Base-by-base conservation (phyloP, 1,140 invertebrate genomes). In the Adelges cooleyi region DNA sequence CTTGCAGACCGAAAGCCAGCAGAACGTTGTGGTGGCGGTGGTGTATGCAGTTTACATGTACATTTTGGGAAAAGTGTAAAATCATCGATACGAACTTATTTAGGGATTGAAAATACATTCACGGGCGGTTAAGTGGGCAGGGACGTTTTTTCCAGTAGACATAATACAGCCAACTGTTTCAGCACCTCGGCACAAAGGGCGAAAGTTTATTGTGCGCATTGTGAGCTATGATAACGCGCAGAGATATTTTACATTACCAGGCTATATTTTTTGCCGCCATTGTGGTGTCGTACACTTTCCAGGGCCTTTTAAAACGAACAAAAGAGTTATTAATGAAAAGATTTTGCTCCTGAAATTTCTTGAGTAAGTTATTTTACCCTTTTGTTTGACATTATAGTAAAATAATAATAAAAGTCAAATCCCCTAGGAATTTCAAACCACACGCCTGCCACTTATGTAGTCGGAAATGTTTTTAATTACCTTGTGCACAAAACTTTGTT, bases 381-480 rank as follows among this genome's bases (percentile, higher is more conserved):
- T 50, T 50, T 50, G 25, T 50, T 50, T 50, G 27, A 29, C 25
- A 50, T 17, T 50, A 27, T n/a, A 17, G 23, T 29, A 17, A 50
- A 50, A 50, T 50, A 29, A 50, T 50, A 27, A 50, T 29, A 50
- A 50, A 50, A 50, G 49, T 25, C 23, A n/a, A 29, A n/a, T 10
- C 49, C 49, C 49, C 23, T 15, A 29, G 27, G 27, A 51, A n/a
- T 51, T 51, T 51, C 49, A 9, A 33, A 17, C 13, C 5, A 33
- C 29, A 6, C 27, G 27, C 27, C 49, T 17, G 18, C 49, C 25
- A 17, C 18, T 51, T 27, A 15, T 17, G 1, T n/a, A n/a, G n/a
- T n/a, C n/a, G 27, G n/a, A 27, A 51, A 27, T 51, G 29, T 18
- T 50, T 51, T 51, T 33, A 51, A 51, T 51, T 51, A 51, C 29